Evolutionary conservation across 2,113 vertebrate species (phyloP), one percentile per base, ranked within the genome.

Genomic region (Carassius auratus): DNA sequence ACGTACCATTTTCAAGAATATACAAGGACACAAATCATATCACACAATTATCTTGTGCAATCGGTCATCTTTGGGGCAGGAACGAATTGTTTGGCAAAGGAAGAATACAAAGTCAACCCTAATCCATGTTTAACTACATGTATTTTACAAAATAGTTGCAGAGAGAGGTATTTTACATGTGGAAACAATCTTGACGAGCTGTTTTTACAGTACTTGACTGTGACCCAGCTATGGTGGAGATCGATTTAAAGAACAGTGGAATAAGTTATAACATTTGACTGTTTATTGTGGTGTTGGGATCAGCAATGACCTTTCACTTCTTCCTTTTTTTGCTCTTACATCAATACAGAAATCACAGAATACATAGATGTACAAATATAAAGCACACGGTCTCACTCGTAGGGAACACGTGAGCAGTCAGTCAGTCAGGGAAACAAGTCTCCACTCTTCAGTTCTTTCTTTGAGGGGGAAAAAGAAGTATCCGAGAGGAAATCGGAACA

Each of bases 1-100:
- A 96, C 93, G 95, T 96, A 96, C 95, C 96, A 97, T 96, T 96
- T 92, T 94, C 95, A 96, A 97, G 94, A 96, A 96, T 96, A 96
- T 97, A 97, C 96, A 98, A 87, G 89, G 95, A 97, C 95, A 97
- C 96, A 96, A 94, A 95, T 96, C 95, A 94, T 94, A 42, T 82
- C 93, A 96, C 96, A 96, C 95, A 93, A 94, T 89, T 92, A 90
- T 93, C 90, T 94, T 96, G 94, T 95, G 95, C 93, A 95, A 94
- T 52, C 94, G 93, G 90, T 94, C 91, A 92, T 95, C 93, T 95
- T 95, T 93, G 92, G 94, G 93, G 90, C 91, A 91, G 91, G 85
- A 90, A 57, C 50, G 69, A 68, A 69, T 81, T 66, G 79, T 83
- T 78, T 59, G 30, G 83, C 23, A 81, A 85, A 80, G 21, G 17